phyloP scores from a whole-genome alignment of 2,113 vertebrate genomes.

The Poeciliopsis prolifica region DNA sequence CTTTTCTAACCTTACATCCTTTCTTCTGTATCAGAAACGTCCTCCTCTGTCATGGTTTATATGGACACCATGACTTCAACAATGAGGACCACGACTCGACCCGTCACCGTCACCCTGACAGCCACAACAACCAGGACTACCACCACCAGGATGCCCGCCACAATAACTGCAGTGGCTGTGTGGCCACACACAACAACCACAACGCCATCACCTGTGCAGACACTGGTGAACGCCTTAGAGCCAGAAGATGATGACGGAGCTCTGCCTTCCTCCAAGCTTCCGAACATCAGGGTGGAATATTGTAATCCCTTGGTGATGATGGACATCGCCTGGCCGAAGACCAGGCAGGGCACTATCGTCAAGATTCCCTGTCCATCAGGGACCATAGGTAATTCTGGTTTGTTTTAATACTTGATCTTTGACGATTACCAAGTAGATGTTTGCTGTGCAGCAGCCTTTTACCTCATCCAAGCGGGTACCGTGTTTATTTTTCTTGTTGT shows the following conservation, averaged over 20 bases:
- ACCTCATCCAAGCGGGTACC: neutral
- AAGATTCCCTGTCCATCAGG: conserved; percentile 90
- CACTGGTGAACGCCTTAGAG: conserved; percentile 67
- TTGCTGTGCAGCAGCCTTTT: neutral
- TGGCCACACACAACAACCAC: conserved; percentile 82
- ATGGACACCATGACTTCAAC: conserved; percentile 79
- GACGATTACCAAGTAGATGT: neutral
- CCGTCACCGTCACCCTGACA: conserved; percentile 62
- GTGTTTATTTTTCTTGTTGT: too few species aligned
- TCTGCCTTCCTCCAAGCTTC: conserved; percentile 85
- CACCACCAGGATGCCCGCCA: conserved; percentile 74
- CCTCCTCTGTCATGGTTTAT: conserved; percentile 84
- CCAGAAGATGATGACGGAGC: conserved; percentile 71
- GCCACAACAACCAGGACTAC: conserved; percentile 70
- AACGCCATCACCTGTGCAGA: conserved; percentile 43
- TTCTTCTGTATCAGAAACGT: conserved; percentile 76
- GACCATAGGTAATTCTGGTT: conserved; percentile 82
- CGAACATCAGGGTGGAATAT: conserved; percentile 84
- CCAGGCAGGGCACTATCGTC: conserved; percentile 85
- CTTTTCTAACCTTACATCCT: conserved; percentile 1
- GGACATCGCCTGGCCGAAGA: conserved; percentile 92
- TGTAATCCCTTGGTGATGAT: conserved; percentile 88
- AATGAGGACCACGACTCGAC: conserved; percentile 78
- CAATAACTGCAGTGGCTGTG: conserved; percentile 59
- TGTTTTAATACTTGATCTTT: neutral